A percentile compares a stretch with the other conserved stretches of the same genome.
phyloP scores from a whole-genome alignment of 1,140 invertebrate species.

The Nephotettix cincticeps region DNA sequence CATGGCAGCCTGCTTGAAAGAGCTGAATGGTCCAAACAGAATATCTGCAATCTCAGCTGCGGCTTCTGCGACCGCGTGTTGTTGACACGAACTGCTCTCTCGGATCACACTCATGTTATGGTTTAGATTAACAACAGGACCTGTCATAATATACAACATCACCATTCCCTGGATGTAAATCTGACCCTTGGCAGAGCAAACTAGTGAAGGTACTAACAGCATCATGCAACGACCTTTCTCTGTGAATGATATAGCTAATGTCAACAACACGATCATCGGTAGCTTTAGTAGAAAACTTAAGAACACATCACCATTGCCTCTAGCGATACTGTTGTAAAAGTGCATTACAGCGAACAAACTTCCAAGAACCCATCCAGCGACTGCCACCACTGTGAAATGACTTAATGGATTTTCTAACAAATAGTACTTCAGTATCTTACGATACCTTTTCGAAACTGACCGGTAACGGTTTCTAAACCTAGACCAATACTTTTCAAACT shows the following conservation, averaged over 20 bases:
- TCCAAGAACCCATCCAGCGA: neutral
- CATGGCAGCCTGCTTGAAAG: neutral
- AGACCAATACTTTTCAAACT: too few relatives aligned
- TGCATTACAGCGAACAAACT: neutral
- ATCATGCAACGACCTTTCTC: neutral
- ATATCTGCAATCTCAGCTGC: neutral
- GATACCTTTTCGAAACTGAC: too few relatives aligned
- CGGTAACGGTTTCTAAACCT: too few relatives aligned
- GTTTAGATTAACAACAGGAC: neutral
- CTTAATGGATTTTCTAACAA: neutral
- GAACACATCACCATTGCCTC: neutral
- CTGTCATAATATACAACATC: neutral
- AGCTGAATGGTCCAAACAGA: neutral
- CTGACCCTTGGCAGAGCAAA: neutral
- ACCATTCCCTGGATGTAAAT: neutral
- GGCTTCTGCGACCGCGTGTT: neutral
- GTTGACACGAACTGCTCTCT: neutral
- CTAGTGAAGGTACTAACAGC: neutral
- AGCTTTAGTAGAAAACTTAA: neutral
- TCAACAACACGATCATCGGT: neutral
- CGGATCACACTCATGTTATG: neutral
- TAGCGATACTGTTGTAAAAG: neutral
- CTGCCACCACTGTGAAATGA: neutral
- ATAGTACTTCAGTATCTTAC: too few relatives aligned
- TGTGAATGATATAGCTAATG: neutral